A percentile compares a stretch with the other conserved stretches of the same genome.
Evolutionary conservation across 2,113 vertebrate species (phyloP).

Genomic region (Boulengeromyrus knoepffleri): DNA sequence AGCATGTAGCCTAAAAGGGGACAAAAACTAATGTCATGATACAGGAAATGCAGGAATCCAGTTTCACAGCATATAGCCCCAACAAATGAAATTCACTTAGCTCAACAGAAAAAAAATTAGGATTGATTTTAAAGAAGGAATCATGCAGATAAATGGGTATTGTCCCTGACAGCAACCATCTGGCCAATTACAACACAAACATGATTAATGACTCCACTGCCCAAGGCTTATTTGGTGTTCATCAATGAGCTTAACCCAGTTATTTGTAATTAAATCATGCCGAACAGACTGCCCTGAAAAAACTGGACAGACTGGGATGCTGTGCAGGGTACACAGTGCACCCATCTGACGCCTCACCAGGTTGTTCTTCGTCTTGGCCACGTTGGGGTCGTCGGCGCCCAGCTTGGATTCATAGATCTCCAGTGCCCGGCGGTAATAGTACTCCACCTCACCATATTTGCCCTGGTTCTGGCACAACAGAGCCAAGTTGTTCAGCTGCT

Average conservation of each 20-base stretch:
- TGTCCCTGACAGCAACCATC: background rate
- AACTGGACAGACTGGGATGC: background rate
- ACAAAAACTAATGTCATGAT: background rate
- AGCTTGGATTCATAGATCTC: constrained; percentile 91
- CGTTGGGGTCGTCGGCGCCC: constrained; percentile 88
- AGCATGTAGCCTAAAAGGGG: constrained; percentile 70
- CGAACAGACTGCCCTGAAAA: background rate
- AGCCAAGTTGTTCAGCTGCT: constrained; percentile 95
- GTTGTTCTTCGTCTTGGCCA: constrained; percentile 97
- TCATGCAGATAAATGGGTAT: background rate
- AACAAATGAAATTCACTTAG: background rate
- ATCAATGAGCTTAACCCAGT: background rate
- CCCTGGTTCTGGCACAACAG: constrained; percentile 97
- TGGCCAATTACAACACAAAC: background rate
- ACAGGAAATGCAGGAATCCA: background rate
- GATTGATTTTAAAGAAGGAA: background rate
- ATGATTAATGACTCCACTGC: background rate
- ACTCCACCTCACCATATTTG: constrained; percentile 94
- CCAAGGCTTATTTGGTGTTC: background rate
- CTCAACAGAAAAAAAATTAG: background rate
- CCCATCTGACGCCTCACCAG: constrained; percentile 61
- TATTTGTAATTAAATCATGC: background rate
- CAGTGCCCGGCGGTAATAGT: constrained; percentile 86
- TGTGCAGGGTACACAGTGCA: background rate
- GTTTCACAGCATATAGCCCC: background rate